Conservation (phyloP, 2,113 vertebrate genomes). For the Raja brachyura region DNA sequence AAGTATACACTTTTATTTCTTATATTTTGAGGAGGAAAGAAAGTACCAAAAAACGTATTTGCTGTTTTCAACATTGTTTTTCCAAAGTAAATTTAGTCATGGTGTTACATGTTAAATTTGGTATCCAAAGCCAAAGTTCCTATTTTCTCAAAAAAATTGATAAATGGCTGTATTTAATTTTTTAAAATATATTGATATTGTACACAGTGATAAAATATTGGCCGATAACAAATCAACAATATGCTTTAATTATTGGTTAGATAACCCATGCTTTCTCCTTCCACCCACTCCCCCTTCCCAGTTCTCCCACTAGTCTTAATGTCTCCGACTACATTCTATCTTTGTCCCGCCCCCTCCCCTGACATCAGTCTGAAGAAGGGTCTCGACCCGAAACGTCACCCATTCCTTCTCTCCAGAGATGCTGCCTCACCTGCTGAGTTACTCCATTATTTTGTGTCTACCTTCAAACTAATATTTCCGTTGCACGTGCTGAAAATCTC, state of each 20-base stretch:
- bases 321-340: too few species aligned
- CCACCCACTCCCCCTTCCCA: too few species aligned
- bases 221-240: background rate
- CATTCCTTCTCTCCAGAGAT: too few species aligned
- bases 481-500: background rate
- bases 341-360: too few species aligned
- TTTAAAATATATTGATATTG: background rate
- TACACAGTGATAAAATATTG: background rate
- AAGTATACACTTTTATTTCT: background rate
- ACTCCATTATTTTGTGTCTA: too few species aligned
- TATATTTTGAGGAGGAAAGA: background rate
- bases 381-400: too few species aligned
- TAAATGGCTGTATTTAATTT: background rate
- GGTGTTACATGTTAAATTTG: background rate
- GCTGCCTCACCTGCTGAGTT: too few species aligned
- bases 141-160: background rate
- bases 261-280: too few species aligned
- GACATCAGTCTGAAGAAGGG: too few species aligned
- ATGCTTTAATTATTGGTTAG: background rate
- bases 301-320: too few species aligned
- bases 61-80: background rate
- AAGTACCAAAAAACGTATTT: background rate
- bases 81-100: conserved; percentile 3
- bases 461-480: background rate
- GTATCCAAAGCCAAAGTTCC: background rate